A percentile compares a stretch with the other conserved stretches of the same genome.
Conservation (phyloP, 2,797 vertebrate genomes). For the Myripristis jacobus region DNA sequence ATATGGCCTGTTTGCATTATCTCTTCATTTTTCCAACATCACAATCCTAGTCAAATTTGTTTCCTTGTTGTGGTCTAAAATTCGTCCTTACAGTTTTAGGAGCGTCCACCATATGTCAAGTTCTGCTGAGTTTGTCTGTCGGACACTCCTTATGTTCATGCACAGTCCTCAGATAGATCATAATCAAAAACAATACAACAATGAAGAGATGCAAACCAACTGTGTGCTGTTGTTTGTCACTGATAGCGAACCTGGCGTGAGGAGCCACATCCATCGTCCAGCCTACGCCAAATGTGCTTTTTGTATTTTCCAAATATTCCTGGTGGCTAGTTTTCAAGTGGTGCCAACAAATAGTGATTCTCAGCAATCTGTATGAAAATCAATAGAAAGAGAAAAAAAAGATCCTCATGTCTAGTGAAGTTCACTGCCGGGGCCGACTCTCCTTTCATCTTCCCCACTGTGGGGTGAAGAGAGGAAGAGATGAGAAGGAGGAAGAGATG, state of each 20-base stretch:
- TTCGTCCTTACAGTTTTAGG: too few species aligned
- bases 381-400: slow-evolving; percentile 25
- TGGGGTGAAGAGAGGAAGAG: slow-evolving; percentile 50
- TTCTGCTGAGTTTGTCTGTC: background rate
- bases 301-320: background rate
- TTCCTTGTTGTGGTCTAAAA: background rate
- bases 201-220: background rate
- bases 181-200: background rate
- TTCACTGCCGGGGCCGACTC: slow-evolving; percentile 46
- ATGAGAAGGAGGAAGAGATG: slow-evolving; percentile 53
- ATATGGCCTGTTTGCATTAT: background rate
- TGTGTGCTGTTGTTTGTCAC: background rate
- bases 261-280: background rate
- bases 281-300: background rate
- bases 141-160: background rate
- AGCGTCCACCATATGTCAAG: too few species aligned
- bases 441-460: slow-evolving; percentile 67
- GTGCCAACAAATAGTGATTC: slow-evolving; percentile 26
- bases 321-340: slow-evolving; percentile 18
- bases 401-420: slow-evolving; percentile 33
- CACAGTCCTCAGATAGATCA: background rate
- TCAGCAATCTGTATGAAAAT: slow-evolving; percentile 16
- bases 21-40: background rate
- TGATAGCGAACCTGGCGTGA: background rate
- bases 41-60: background rate